These are phyloP conservation scores for Philaethria dido DNA, from an alignment of 2,888 invertebrate species.

Conservation along the genomic window DNA sequence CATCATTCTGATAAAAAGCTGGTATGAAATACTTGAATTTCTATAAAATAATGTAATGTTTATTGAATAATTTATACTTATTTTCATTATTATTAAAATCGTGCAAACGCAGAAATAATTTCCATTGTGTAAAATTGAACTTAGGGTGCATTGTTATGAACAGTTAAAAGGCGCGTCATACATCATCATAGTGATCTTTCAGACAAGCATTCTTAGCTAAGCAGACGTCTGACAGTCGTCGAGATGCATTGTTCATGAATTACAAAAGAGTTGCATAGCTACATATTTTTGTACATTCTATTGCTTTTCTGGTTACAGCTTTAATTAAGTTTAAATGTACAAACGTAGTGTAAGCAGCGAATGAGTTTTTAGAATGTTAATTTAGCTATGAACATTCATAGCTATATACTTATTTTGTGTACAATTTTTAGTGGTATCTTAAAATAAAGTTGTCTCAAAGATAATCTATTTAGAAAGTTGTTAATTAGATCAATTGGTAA, in stretches of 20 bases:
- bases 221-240: background rate
- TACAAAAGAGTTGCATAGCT: background rate
- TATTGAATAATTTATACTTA: background rate
- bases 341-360: background rate
- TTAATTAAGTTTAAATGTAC: conserved; percentile 10
- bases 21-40: background rate
- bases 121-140: background rate
- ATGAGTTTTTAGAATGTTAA: background rate
- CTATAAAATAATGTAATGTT: no score
- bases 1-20: background rate
- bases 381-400: background rate
- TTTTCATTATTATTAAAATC: background rate
- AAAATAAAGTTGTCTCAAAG: background rate
- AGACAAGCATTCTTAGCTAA: conserved; percentile 9
- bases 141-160: conserved; percentile 8
- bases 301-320: conserved; percentile 1
- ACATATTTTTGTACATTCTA: background rate
- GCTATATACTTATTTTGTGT: background rate
- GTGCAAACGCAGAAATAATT: background rate
- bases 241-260: conserved; percentile 6
- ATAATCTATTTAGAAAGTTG: no score
- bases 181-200: conserved; percentile 14
- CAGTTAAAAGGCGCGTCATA: conserved; percentile 4
- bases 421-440: background rate
- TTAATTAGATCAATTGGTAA: no score